A percentile compares a stretch with the other conserved stretches of the same genome.
Conservation (phyloP, 2,888 invertebrate genomes). For the Mesochorus sp. region DNA sequence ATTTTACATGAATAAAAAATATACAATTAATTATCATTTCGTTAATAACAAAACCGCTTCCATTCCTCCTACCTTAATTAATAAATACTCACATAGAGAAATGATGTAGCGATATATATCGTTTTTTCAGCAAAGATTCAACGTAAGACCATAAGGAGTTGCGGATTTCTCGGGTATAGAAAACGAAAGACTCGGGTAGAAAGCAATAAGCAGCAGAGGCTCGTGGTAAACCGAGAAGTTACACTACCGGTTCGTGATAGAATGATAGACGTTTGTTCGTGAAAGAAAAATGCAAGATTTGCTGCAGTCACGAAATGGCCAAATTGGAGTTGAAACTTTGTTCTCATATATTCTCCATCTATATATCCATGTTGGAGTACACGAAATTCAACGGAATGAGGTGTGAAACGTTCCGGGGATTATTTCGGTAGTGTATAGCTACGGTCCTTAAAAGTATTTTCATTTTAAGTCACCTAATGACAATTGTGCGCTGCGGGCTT, state of each 20-base stretch:
- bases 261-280: constrained; percentile 82
- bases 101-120: not conserved
- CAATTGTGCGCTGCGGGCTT: too few relatives aligned
- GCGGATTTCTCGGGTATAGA: constrained; percentile 4
- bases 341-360: constrained; percentile 58
- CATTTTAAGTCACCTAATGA: too few relatives aligned
- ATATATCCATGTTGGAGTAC: not conserved
- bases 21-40: too few relatives aligned
- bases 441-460: too few relatives aligned
- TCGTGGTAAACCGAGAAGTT: constrained; percentile 74
- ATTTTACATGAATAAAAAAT: too few relatives aligned
- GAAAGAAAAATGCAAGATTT: constrained; percentile 83
- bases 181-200: constrained; percentile 27
- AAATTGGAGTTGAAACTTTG: constrained; percentile 81
- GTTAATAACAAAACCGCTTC: too few relatives aligned
- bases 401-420: constrained; percentile 6
- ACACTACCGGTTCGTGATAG: constrained; percentile 78
- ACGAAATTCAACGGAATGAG: constrained; percentile 7
- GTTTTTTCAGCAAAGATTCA: constrained; percentile 15
- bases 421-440: too few relatives aligned
- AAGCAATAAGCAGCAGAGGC: constrained; percentile 12
- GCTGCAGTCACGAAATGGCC: constrained; percentile 82
- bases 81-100: not conserved
- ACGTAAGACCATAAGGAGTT: constrained; percentile 35
- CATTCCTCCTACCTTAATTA: too few relatives aligned